These are phyloP conservation scores for Meganola albula DNA, from an alignment of 2,888 invertebrate species.

Conservation along the genomic window DNA sequence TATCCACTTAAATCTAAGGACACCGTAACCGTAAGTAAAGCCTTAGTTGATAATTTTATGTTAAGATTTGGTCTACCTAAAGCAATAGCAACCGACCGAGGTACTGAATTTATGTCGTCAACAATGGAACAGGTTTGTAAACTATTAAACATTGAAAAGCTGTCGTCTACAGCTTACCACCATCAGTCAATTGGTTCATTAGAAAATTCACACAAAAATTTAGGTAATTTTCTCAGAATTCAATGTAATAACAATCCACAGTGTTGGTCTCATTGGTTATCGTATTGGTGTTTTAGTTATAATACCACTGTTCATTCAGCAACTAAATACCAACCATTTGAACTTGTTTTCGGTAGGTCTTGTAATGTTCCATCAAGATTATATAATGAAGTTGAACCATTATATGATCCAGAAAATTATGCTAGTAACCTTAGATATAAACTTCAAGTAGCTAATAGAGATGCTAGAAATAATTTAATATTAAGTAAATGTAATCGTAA, in stretches of 20 bases:
- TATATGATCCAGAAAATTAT: slow-evolving; percentile 8
- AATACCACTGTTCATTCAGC: slow-evolving; percentile 5
- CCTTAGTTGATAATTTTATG: not conserved
- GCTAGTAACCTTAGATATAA: slow-evolving; percentile 5
- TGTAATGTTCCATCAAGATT: slow-evolving; percentile 2
- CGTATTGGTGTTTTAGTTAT: slow-evolving; percentile 14
- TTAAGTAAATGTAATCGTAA: slow-evolving; percentile 3
- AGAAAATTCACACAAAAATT: slow-evolving; percentile 12
- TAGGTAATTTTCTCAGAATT: slow-evolving; percentile 13
- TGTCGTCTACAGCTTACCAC: slow-evolving; percentile 3
- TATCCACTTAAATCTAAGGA: too few relatives aligned
- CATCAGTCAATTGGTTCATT: slow-evolving; percentile 10
- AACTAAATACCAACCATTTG: slow-evolving; percentile 6
- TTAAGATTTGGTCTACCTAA: slow-evolving; percentile 1
- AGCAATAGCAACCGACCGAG: slow-evolving; percentile 4
- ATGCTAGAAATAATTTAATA: slow-evolving; percentile 7
- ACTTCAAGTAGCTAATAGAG: slow-evolving; percentile 6
- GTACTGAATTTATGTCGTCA: slow-evolving; percentile 2
- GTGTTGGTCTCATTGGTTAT: slow-evolving; percentile 15
- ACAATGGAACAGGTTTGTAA: slow-evolving; percentile 4
- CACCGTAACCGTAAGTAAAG: too few relatives aligned
- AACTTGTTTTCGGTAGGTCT: slow-evolving; percentile 6
- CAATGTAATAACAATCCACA: slow-evolving; percentile 6
- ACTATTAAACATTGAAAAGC: slow-evolving; percentile 3
- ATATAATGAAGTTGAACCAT: slow-evolving; percentile 1